Evolutionary conservation across 2,888 invertebrate species (phyloP), one percentile per base, ranked within the genome.

Genomic region (Stenchaetothrips biformis): DNA sequence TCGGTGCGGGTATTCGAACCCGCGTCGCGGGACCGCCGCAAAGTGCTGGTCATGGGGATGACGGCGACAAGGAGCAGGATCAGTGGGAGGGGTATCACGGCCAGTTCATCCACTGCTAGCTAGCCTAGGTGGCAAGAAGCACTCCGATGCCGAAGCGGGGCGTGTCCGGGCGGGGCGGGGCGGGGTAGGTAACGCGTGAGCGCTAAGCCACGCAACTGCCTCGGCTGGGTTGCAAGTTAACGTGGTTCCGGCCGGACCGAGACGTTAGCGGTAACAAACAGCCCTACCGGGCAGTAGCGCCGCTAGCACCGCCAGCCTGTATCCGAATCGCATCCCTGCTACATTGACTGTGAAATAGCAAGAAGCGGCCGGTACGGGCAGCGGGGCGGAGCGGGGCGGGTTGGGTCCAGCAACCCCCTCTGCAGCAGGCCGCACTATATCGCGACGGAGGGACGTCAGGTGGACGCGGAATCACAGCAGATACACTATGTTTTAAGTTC

Each of bases 331-430:
- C 67, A 11, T 21, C 67, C 67, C 25, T 74, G 67, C 67, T 74
- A 74, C 67, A 74, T 74, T 74, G 67, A 74, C 67, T 74, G 67
- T 74, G 67, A 74, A 74, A 74, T 74, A 21, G 67, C 67, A 74
- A 74, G 67, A 74, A 74, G 67, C 67, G 21, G 21, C 67, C 21
- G 67, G 37, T 37, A 37, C 37, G 37, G 37, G 1, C 37, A 4
- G 37, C 37, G 37, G 37, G 37, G 37, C 37, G 37, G 37, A 4
- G 37, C 37, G 37, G 37, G 37, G 37, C 37, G 37, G 37, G 37
- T 4, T 4, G 37, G 37, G 37, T 1, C 37, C 37, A 1, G 37
- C 37, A 37, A 4, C 37, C 37, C 37, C 37, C 37, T 37, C 37
- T 37, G 37, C 37, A 37, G 37, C 37, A 37, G 37, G 37, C 37